Conservation (phyloP, 1,140 invertebrate species). For the Ridgeia piscesae region DNA sequence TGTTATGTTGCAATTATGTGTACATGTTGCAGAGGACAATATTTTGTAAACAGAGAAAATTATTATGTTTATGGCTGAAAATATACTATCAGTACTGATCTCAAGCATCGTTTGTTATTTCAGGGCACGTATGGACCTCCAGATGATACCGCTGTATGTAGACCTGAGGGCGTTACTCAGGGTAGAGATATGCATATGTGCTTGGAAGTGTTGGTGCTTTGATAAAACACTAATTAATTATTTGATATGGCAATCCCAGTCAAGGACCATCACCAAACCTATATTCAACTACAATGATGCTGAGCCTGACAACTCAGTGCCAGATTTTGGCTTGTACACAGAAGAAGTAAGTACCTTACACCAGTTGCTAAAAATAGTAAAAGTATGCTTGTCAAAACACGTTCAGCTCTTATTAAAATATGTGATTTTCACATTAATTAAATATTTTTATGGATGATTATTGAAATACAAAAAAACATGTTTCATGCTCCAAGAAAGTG, state of each 20-base stretch:
- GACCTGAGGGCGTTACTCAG: background rate
- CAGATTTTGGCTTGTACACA: background rate
- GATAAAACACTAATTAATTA: background rate
- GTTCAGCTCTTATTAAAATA: too few relatives aligned
- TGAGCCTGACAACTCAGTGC: constrained; percentile 7
- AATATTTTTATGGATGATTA: too few relatives aligned
- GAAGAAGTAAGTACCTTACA: background rate
- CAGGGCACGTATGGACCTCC: background rate
- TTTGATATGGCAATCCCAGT: background rate
- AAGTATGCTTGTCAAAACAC: background rate
- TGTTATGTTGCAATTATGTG: too few relatives aligned
- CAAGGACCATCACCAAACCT: background rate
- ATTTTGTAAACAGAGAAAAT: too few relatives aligned
- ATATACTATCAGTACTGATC: background rate
- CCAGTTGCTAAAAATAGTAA: background rate
- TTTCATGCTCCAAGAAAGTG: too few relatives aligned
- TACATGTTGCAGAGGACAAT: too few relatives aligned
- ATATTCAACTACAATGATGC: constrained; percentile 6
- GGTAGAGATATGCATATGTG: background rate
- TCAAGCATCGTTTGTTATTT: background rate
- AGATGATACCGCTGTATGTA: background rate
- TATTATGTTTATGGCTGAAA: too few relatives aligned
- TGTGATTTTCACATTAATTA: too few relatives aligned
- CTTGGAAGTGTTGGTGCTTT: background rate
- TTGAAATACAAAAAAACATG: too few relatives aligned